Evolutionary conservation across 2,113 vertebrate genomes (phyloP).

Genomic region (Ptilonorhynchus violaceus): DNA sequence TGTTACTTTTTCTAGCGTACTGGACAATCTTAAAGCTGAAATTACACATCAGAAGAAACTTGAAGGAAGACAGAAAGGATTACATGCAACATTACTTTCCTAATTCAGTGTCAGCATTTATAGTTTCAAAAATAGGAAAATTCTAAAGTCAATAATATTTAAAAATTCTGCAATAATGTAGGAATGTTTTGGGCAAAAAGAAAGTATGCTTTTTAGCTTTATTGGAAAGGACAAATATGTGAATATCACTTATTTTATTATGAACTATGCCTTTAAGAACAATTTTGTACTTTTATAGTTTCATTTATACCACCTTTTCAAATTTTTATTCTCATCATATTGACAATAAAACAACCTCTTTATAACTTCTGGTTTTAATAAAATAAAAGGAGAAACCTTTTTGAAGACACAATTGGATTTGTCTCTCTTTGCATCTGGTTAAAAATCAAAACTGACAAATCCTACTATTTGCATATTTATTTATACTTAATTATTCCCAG

Average conservation of each 20-base stretch:
- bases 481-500: constrained; percentile 27
- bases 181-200: background rate
- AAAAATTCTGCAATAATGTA: background rate
- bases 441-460: constrained; percentile 12
- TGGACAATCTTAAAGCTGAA: background rate
- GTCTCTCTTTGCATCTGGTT: background rate
- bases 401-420: constrained; percentile 21
- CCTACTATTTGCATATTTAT: constrained; percentile 8
- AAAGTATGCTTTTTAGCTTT: background rate
- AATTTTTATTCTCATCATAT: background rate
- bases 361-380: constrained; percentile 30
- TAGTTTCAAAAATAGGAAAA: background rate
- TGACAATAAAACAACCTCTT: constrained; percentile 3
- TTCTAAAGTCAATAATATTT: background rate
- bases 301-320: constrained; percentile 3
- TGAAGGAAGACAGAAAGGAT: background rate
- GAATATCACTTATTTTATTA: background rate
- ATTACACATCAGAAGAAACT: background rate
- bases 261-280: background rate
- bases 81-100: background rate
- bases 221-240: background rate
- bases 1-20: background rate
- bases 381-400: background rate
- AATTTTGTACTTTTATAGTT: background rate
- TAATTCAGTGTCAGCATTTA: background rate